phyloP scores from a whole-genome alignment of 2,888 invertebrate genomes.

The Caenorhabditis panamensis region DNA sequence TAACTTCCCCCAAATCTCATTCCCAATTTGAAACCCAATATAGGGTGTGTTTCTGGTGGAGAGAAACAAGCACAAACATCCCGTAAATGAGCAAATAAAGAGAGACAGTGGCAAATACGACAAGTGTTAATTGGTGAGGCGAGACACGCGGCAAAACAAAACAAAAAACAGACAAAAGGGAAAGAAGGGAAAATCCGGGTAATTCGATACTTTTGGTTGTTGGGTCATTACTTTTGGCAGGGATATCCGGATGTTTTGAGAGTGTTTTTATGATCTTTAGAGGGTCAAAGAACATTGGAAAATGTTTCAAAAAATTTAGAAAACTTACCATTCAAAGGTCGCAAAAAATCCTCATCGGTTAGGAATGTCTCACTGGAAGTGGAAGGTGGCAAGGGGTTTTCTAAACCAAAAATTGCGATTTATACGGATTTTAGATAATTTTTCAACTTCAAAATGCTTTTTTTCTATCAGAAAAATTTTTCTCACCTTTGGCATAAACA shows the following conservation, averaged over 20 bases:
- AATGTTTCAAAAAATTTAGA: no score
- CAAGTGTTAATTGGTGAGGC: constrained; percentile 46
- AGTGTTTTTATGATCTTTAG: not conserved
- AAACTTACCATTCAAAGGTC: constrained; percentile 66
- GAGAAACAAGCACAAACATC: constrained; percentile 30
- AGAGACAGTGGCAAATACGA: constrained; percentile 27
- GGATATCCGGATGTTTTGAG: not conserved
- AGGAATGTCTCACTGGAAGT: constrained; percentile 66
- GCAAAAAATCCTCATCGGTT: constrained; percentile 71
- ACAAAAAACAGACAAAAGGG: constrained; percentile 25
- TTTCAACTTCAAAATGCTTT: not conserved
- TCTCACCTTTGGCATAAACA: constrained; percentile 29
- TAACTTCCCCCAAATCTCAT: no score
- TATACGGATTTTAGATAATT: not conserved
- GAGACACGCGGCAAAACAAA: constrained; percentile 10
- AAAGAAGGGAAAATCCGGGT: constrained; percentile 5
- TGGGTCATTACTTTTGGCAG: not conserved
- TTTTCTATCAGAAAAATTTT: not conserved
- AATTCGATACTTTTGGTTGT: not conserved
- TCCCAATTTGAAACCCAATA: constrained; percentile 52
- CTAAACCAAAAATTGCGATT: constrained; percentile 34
- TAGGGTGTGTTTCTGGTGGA: constrained; percentile 13
- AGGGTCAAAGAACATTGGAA: no score
- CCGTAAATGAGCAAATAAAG: constrained; percentile 49
- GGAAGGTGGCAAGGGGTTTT: constrained; percentile 43